Evolutionary conservation across 2,888 invertebrate genomes (phyloP), one percentile per base, ranked within the genome.

Genomic region (Scaptomyza cyrtandrae): DNA sequence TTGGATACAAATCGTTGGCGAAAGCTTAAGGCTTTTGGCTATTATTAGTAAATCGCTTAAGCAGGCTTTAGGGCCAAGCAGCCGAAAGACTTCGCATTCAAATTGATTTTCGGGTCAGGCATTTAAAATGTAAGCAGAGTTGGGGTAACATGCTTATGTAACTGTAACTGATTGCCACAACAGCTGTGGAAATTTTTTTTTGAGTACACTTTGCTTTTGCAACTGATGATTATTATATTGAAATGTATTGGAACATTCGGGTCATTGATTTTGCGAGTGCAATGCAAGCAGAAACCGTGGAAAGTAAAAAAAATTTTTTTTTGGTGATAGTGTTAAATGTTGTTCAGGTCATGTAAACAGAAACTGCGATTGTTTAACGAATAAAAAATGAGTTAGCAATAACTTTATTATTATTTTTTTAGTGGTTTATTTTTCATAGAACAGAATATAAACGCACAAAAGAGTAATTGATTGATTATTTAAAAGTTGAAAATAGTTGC

Each of bases 1-100:
- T 72, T 64, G 76, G 44, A 72, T 76, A 71, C 76, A 73, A 86
- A 73, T 86, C 58, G 78, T 44, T 55, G 64, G 61, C 62, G 43
- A 65, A 66, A 66, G 63, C 75, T 71, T 70, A 71, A 56, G 65
- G 70, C 66, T 53, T 78, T 77, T 62, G 70, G 77, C 81, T 80
- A 84, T 80, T 80, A 73, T 79, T 79, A 74, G 69, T 50, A 80
- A 76, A 67, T 63, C 52, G 57, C 62, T 76, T 56, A 65, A 62
- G 44, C 56, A 57, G 64, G 62, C 75, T 75, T 71, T 56, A 71
- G 35, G 35, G 11, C 52, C 37, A 52, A 37, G 37, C 24, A 19
- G 46, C 39, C 13, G 27, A 52, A 41, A 44, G 66, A 45, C 64
- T 62, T 56, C 19, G 37, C 50, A 58, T 67, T 77, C 41, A 56